Base-by-base conservation (phyloP, 2,888 invertebrate species). In the Sphaeridia pumilis region DNA sequence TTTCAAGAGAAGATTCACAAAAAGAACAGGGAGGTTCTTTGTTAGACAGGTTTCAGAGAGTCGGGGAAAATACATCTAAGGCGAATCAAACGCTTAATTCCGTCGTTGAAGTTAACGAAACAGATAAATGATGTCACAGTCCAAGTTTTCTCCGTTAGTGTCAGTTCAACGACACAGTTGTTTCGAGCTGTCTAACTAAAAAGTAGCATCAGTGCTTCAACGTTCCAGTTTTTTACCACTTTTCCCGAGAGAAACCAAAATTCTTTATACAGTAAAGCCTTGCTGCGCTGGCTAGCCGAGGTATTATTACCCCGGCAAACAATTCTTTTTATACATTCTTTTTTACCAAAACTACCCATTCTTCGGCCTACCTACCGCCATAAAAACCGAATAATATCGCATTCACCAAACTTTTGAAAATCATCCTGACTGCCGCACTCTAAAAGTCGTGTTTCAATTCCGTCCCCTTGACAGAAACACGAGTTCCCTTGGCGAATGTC, bases 81-180 rank as follows among this genome's bases (percentile, higher is more conserved):
- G 17, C 38, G 38, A 20, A 38, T 38, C 38, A 38, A 20, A 14
- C 20, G 17, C 38, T 38, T 38, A 38, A 38, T 17, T 38, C 38
- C 38, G 5, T 38, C n/a, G n/a, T 38, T 5, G 20, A 38, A 38
- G 38, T 38, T 38, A 38, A 38, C 7, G 38, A 38, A 38, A 38
- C 38, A 38, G 20, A 38, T 38, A 38, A 38, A 38, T 5, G 38
- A 38, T 20, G 17, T 38, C 38, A 5, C 5, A 38, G 17, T n/a
- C n/a, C n/a, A n/a, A n/a, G 5, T 17, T 38, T 38, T 17, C 17
- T 31, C 31, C 31, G 10, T n/a, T n/a, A n/a, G n/a, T n/a, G 14
- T 31, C 31, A 31, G 31, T 31, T 31, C 31, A 31, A 31, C 31
- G 31, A 31, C 31, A 31, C 31, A 31, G 31, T 31, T 31, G 14